phyloP scores from a whole-genome alignment of 2,113 vertebrate species.

The Lampris megalopsis region DNA sequence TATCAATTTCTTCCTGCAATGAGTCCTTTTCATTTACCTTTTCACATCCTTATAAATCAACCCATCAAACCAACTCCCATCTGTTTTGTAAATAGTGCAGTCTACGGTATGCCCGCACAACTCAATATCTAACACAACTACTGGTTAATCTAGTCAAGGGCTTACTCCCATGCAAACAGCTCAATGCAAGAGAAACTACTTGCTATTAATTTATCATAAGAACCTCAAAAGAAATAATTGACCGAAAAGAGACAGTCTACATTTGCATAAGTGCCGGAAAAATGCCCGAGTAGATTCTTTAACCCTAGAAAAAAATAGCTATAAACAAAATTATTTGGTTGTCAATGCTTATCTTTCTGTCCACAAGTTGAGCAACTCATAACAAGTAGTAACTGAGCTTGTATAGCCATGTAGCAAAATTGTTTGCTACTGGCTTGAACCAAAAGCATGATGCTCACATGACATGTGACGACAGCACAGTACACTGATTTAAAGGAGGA shows the following conservation, averaged over 20 bases:
- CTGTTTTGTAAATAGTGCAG: neutral
- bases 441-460: slow-evolving; percentile 58
- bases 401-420: slow-evolving; percentile 56
- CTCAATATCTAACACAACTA: slow-evolving; percentile 2
- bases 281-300: slow-evolving; percentile 11
- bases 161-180: slow-evolving; percentile 1
- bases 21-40: slow-evolving; percentile 63
- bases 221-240: slow-evolving; percentile 4
- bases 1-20: slow-evolving; percentile 67
- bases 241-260: slow-evolving; percentile 12
- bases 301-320: neutral
- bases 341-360: slow-evolving; percentile 15
- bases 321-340: neutral
- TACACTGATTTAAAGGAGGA: slow-evolving; percentile 64
- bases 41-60: slow-evolving; percentile 42
- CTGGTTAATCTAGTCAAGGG: neutral
- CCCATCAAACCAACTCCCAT: slow-evolving; percentile 21
- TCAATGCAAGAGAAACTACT: too few species aligned
- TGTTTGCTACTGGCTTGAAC: slow-evolving; percentile 54
- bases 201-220: slow-evolving; percentile 18
- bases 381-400: slow-evolving; percentile 1
- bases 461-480: slow-evolving; percentile 63
- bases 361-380: slow-evolving; percentile 28
- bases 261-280: neutral
- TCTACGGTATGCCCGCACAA: neutral